A percentile compares a stretch with the other conserved stretches of the same genome.
These are phyloP conservation scores for Dasyornis broadbenti DNA, from an alignment of 2,113 vertebrate genomes.

Conservation along the genomic window DNA sequence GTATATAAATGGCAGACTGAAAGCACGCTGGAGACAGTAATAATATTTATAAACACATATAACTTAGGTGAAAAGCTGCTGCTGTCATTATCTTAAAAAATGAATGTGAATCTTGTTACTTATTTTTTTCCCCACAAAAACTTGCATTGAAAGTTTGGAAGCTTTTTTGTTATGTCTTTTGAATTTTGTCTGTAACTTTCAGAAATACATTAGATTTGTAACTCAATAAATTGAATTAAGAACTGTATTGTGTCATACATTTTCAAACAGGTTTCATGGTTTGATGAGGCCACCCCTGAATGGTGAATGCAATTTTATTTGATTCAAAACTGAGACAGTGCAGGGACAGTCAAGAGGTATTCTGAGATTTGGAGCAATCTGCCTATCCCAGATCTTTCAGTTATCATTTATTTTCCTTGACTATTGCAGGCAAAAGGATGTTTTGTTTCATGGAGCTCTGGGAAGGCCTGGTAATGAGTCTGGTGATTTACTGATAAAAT, in stretches of 20 bases:
- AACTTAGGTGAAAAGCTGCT: not conserved
- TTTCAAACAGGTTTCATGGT: not conserved
- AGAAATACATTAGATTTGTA: not conserved
- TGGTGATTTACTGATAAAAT: not conserved
- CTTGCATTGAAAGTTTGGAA: not conserved
- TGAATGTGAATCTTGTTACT: not conserved
- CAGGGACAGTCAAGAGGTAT: not conserved
- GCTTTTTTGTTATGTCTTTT: not conserved
- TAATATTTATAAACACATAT: not conserved
- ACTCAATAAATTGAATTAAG: not conserved
- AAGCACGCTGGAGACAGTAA: not conserved
- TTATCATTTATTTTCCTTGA: not conserved
- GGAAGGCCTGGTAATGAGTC: not conserved
- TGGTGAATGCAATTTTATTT: not conserved
- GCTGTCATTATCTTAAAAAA: not conserved
- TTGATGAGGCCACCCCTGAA: not conserved
- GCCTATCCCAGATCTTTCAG: not conserved
- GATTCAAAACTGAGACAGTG: not conserved
- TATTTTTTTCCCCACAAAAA: not conserved
- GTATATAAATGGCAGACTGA: not conserved
- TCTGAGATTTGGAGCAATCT: not conserved
- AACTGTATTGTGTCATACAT: not conserved
- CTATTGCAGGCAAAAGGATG: not conserved
- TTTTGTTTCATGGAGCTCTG: not conserved
- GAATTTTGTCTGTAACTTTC: not conserved